These are phyloP conservation scores for Chelonus formosanus DNA, from an alignment of 2,888 invertebrate genomes.

Conservation along the genomic window DNA sequence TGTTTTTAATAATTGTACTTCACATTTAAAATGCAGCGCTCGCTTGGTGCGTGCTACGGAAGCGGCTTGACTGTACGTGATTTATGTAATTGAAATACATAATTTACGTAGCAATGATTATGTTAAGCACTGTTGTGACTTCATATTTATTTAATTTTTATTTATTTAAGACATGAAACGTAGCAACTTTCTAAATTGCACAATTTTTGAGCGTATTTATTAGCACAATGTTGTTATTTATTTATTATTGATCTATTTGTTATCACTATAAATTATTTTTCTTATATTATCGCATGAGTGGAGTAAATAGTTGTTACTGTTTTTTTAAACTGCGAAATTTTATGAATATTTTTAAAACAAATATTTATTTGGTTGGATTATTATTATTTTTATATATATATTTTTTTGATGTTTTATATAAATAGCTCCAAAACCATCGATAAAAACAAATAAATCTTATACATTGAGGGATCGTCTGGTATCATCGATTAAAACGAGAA, in stretches of 20 bases:
- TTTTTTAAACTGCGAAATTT: no score
- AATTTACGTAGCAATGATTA: conserved; percentile 16
- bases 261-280: neutral
- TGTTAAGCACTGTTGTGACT: conserved; percentile 18
- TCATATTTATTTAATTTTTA: conserved; percentile 32
- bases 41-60: conserved; percentile 93
- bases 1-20: conserved; percentile 28
- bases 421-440: conserved; percentile 59
- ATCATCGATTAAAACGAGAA: conserved; percentile 61
- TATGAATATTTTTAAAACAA: no score
- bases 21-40: conserved; percentile 73
- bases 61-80: conserved; percentile 89
- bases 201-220: conserved; percentile 12
- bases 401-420: conserved; percentile 29
- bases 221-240: neutral
- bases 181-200: conserved; percentile 35
- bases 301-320: no score
- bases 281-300: no score
- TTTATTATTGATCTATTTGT: conserved; percentile 10
- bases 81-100: conserved; percentile 30
- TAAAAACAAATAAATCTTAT: conserved; percentile 52
- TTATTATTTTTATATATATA: conserved; percentile 23
- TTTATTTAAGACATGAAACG: conserved; percentile 36
- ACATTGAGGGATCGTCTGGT: conserved; percentile 61
- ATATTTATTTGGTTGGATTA: no score